Percentiles rank a stretch among this genome's conserved stretches.
Evolutionary conservation across 2,113 vertebrate genomes (phyloP).

Genomic region (Phainopepla nitens): DNA sequence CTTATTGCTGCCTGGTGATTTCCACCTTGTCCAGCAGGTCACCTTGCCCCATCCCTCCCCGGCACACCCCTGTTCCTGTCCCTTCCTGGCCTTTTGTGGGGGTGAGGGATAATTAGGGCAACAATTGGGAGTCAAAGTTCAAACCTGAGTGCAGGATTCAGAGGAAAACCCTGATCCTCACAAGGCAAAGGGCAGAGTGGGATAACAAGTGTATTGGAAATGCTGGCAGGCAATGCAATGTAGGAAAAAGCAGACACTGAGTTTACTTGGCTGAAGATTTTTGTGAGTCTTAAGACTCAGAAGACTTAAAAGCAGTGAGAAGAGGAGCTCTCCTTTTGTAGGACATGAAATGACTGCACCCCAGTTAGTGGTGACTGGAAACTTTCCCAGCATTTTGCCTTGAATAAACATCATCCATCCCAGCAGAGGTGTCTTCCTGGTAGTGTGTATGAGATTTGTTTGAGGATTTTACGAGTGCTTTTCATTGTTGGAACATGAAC

Average conservation of each 20-base stretch:
- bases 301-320: neutral
- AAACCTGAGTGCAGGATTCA: neutral
- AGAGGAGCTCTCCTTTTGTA: neutral
- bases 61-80: neutral
- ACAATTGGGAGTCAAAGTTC: neutral
- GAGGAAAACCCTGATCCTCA: neutral
- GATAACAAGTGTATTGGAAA: neutral
- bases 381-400: neutral
- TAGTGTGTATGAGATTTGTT: accelerated
- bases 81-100: neutral
- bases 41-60: too few species aligned
- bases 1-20: neutral
- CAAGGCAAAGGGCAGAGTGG: neutral
- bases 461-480: neutral
- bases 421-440: neutral
- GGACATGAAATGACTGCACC: neutral
- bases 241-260: neutral
- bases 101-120: neutral
- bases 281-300: neutral
- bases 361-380: neutral
- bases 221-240: neutral
- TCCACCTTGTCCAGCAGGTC: neutral
- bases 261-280: neutral
- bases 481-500: neutral
- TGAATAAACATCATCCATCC: neutral